These are phyloP conservation scores for Anthophora plumipes DNA, from an alignment of 2,888 invertebrate genomes.

Conservation along the genomic window DNA sequence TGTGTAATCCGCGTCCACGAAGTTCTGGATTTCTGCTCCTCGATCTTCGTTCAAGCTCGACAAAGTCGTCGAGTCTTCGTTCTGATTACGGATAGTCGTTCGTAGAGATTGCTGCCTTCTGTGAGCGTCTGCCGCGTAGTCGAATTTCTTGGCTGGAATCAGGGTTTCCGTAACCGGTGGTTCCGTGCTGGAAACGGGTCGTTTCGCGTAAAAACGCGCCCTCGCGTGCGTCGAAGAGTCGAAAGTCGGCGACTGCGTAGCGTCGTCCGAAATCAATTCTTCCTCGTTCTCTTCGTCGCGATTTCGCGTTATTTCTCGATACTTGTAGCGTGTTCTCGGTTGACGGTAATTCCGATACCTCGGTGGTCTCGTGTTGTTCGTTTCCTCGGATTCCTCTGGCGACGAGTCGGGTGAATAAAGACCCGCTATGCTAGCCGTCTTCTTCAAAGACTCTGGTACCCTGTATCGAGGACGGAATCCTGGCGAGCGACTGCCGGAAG, in stretches of 20 bases:
- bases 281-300: constrained; percentile 9
- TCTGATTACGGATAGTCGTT: constrained; percentile 66
- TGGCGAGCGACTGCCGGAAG: constrained; percentile 36
- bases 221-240: constrained; percentile 49
- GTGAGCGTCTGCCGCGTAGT: constrained; percentile 80
- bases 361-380: constrained; percentile 43
- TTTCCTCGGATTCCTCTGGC: constrained; percentile 65
- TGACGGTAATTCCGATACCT: constrained; percentile 63
- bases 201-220: constrained; percentile 74
- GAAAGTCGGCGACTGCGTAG: constrained; percentile 30
- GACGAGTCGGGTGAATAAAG: constrained; percentile 52
- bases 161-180: constrained; percentile 79
- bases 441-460: constrained; percentile 62
- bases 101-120: constrained; percentile 78
- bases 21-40: constrained; percentile 53
- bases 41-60: background rate
- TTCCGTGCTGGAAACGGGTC: constrained; percentile 74
- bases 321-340: constrained; percentile 66
- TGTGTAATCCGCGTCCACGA: constrained; percentile 68
- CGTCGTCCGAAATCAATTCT: constrained; percentile 32
- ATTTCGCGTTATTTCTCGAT: background rate
- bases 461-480: constrained; percentile 66
- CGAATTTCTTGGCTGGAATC: constrained; percentile 82
- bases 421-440: constrained; percentile 30
- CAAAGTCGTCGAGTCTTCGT: constrained; percentile 24